Evolutionary conservation across 1,140 invertebrate species (phyloP).

Genomic region (Bombus superbus): DNA sequence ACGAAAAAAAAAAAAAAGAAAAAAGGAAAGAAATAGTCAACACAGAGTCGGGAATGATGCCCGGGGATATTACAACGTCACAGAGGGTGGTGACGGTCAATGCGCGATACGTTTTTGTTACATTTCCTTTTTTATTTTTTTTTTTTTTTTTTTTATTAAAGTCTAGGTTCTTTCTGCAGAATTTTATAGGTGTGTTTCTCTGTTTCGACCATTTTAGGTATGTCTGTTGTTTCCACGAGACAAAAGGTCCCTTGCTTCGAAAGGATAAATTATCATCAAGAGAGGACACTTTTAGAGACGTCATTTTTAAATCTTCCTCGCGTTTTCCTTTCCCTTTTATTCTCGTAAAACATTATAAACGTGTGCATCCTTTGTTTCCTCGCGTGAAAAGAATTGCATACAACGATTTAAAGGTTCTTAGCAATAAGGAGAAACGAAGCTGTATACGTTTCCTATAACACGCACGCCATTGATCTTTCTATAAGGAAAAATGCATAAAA

Average conservation of each 20-base stretch:
- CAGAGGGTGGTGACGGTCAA: no score
- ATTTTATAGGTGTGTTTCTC: background rate
- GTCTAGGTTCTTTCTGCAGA: background rate
- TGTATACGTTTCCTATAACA: no score
- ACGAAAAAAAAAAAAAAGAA: no score
- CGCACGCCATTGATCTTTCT: no score
- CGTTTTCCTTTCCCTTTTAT: background rate
- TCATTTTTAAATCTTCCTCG: background rate
- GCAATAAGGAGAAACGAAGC: no score
- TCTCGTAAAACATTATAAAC: no score
- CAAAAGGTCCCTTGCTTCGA: background rate
- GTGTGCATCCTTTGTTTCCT: no score
- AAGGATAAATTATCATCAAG: background rate
- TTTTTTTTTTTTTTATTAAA: background rate
- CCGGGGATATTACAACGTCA: slow-evolving; percentile 1
- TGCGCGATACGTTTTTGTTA: no score
- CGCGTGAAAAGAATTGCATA: no score
- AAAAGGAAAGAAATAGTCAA: no score
- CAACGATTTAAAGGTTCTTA: no score
- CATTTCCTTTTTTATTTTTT: background rate
- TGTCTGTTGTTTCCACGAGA: background rate
- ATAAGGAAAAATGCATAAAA: no score
- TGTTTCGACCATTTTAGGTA: background rate
- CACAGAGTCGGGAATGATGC: background rate
- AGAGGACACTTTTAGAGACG: background rate